Evolutionary conservation across 2,888 invertebrate genomes (phyloP), one percentile per base, ranked within the genome.

Genomic region (Stenoptilia bipunctidactyla): DNA sequence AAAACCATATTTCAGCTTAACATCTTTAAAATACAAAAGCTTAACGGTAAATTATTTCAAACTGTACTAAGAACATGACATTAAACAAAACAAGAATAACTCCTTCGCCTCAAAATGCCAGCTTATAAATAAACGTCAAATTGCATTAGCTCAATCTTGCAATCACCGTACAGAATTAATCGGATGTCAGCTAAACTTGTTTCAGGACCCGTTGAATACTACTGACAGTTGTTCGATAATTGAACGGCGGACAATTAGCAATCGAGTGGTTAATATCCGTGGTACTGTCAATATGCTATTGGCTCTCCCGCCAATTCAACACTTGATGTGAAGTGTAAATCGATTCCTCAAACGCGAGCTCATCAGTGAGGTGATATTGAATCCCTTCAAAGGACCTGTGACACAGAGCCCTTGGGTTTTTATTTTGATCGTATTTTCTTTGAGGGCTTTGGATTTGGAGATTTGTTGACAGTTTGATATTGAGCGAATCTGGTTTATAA

Each of bases 211-310:
- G 34, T 27, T 56, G 59, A 62, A 61, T 61, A 50, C 59, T 53
- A 66, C 58, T 76, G 79, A 77, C 77, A 74, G 73, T 69, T 75
- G 76, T 67, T 68, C 70, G 73, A 75, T 82, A 82, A 79, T 79
- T 75, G 80, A 74, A 76, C 75, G 64, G 67, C 66, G 77, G 68
- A 79, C 80, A 80, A 80, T 82, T 79, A 79, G 69, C 71, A 57
- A 67, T 70, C 62, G 75, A 80, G 79, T 77, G 80, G 74, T 67
- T 74, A 76, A 77, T 79, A 76, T 77, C 73, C 69, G 66, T 65
- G 69, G 54, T 55, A 59, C 66, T 75, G 76, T 73, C 76, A 75
- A 58, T 58, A 62, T 63, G 59, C 59, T 65, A 68, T 69, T 64
- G 61, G 62, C 57, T 64, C 68, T 68, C 66, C 56, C 56, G 61